Conservation (phyloP, 2,113 vertebrate species). For the Tychaedon coryphoeus region DNA sequence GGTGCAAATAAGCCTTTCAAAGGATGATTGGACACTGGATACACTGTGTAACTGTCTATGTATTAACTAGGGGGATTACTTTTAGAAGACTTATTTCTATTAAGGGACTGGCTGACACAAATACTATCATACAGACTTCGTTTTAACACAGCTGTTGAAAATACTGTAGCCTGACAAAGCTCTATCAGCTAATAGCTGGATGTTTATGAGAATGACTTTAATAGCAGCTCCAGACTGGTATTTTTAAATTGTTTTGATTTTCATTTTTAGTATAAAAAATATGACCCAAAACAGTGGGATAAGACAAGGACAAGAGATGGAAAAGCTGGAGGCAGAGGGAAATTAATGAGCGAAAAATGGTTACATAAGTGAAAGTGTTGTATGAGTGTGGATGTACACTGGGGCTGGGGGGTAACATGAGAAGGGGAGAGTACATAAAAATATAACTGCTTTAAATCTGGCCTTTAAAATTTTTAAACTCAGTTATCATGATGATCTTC, state of each 20-base stretch:
- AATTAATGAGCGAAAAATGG: neutral
- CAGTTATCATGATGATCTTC: neutral
- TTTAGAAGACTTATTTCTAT: neutral
- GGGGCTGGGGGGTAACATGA: neutral
- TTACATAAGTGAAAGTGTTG: neutral
- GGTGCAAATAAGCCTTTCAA: neutral
- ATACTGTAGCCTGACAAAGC: neutral
- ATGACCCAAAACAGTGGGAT: neutral
- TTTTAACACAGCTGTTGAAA: neutral
- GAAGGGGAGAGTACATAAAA: neutral
- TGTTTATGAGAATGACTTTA: neutral
- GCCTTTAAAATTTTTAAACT: neutral
- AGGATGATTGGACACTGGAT: neutral
- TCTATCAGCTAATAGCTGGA: neutral
- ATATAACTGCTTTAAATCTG: neutral
- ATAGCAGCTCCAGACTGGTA: neutral
- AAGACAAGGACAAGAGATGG: neutral
- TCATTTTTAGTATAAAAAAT: neutral
- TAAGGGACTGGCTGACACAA: neutral
- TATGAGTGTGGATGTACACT: neutral
- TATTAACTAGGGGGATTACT: neutral
- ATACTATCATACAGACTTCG: neutral
- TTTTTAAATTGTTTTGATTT: neutral
- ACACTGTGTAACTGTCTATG: neutral
- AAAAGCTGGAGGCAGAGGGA: rapidly evolving